These are phyloP conservation scores for Himantopus leucocephalus DNA, from an alignment of 2,113 vertebrate genomes.

Conservation along the genomic window DNA sequence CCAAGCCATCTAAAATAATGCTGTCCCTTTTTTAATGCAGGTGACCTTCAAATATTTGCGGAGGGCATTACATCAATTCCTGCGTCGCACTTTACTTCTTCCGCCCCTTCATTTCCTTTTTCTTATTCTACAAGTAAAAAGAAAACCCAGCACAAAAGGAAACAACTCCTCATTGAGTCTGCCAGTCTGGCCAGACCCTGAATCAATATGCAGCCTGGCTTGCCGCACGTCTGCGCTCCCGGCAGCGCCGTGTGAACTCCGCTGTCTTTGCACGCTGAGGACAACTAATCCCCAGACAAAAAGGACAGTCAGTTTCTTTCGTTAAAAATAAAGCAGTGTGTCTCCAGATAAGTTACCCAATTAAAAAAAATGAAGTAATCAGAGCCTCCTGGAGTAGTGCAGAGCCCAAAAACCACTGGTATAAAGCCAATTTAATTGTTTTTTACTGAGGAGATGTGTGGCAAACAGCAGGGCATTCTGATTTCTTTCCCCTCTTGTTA, in stretches of 20 bases:
- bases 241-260: background rate
- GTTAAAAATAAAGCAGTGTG: slow-evolving; percentile 57
- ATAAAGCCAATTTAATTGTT: background rate
- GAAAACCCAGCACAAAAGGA: slow-evolving; percentile 38
- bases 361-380: slow-evolving; percentile 11
- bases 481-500: background rate
- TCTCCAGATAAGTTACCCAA: slow-evolving; percentile 18
- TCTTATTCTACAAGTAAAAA: background rate
- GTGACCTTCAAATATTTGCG: slow-evolving; percentile 8
- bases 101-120: background rate
- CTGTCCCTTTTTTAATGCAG: background rate
- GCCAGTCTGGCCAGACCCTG: background rate
- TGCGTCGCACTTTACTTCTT: background rate
- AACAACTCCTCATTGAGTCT: background rate
- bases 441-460: background rate
- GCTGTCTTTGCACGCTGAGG: slow-evolving; percentile 1
- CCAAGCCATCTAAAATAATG: background rate
- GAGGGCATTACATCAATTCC: background rate
- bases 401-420: background rate
- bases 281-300: slow-evolving; percentile 35
- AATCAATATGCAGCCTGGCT: slow-evolving; percentile 56
- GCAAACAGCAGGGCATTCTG: background rate
- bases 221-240: background rate
- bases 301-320: slow-evolving; percentile 43
- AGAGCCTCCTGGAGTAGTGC: background rate